These are phyloP conservation scores for Scaptomyza montana DNA, from an alignment of 1,140 invertebrate genomes.

Conservation along the genomic window DNA sequence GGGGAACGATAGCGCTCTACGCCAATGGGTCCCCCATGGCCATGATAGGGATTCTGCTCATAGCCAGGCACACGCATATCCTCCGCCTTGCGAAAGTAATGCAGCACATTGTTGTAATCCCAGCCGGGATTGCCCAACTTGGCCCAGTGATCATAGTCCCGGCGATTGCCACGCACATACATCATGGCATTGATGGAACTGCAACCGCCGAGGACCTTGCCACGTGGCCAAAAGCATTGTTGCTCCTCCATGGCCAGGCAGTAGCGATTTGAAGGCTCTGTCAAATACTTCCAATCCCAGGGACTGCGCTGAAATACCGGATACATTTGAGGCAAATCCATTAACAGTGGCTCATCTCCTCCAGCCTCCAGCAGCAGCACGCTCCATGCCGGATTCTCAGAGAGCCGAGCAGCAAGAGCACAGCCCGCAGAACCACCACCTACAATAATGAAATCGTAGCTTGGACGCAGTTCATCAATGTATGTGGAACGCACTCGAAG, in stretches of 20 bases:
- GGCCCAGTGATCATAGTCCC: conserved; percentile 94
- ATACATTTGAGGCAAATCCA: conserved; percentile 90
- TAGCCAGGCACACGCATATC: conserved; percentile 87
- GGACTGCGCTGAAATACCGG: conserved; percentile 89
- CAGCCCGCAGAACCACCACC: conserved; percentile 93
- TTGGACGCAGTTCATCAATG: conserved; percentile 84
- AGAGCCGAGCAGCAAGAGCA: conserved; percentile 90
- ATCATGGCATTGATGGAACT: conserved; percentile 95
- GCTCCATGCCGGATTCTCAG: conserved; percentile 88
- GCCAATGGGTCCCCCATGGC: conserved; percentile 87
- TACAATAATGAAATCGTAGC: conserved; percentile 91
- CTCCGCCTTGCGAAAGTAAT: conserved; percentile 92
- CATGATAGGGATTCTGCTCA: conserved; percentile 86
- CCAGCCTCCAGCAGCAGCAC: conserved; percentile 93
- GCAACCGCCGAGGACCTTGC: conserved; percentile 92
- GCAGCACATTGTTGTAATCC: conserved; percentile 90
- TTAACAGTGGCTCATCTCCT: conserved; percentile 89
- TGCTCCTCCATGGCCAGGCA: conserved; percentile 87
- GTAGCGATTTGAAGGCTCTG: conserved; percentile 88
- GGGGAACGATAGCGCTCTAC: conserved; percentile 88
- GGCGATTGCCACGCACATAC: conserved; percentile 92
- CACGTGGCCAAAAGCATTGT: conserved; percentile 89
- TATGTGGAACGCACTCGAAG: conserved; percentile 85
- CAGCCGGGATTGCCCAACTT: conserved; percentile 89
- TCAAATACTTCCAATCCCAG: conserved; percentile 92